These are phyloP conservation scores for Piaya cayana DNA, from an alignment of 2,113 vertebrate species.

Conservation along the genomic window DNA sequence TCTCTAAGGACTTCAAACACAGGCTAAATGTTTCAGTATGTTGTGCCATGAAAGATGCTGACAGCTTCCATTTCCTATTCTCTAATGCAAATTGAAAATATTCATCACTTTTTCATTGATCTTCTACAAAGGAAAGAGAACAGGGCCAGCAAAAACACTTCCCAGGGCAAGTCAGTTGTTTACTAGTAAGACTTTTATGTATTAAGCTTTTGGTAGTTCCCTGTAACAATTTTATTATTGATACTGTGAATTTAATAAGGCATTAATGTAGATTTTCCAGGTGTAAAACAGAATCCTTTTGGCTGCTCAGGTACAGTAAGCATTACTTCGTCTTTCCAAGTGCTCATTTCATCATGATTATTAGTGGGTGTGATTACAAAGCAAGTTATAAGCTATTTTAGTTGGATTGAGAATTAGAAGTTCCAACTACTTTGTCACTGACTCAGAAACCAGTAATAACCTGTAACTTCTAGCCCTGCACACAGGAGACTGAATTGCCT, in stretches of 20 bases:
- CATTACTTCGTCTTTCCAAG: neutral
- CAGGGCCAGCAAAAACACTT: neutral
- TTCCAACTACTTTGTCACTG: neutral
- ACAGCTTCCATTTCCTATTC: neutral
- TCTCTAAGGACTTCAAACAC: neutral
- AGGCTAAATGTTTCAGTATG: neutral
- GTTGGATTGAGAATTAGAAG: neutral
- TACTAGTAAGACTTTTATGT: neutral
- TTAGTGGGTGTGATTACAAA: neutral
- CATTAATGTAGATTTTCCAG: neutral
- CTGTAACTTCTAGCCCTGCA: neutral
- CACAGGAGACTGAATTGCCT: neutral
- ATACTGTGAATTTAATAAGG: neutral
- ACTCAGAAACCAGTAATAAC: neutral
- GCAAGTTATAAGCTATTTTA: neutral
- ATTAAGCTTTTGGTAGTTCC: neutral
- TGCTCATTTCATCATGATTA: neutral
- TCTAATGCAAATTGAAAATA: neutral
- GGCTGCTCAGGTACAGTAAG: neutral
- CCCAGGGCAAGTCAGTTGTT: neutral
- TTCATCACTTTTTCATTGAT: neutral
- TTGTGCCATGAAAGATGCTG: neutral
- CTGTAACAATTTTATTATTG: neutral
- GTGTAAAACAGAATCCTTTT: neutral
- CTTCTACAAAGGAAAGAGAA: neutral